Base-by-base conservation (phyloP, 2,888 invertebrate genomes). In the Cosmorhoe ocellata region DNA sequence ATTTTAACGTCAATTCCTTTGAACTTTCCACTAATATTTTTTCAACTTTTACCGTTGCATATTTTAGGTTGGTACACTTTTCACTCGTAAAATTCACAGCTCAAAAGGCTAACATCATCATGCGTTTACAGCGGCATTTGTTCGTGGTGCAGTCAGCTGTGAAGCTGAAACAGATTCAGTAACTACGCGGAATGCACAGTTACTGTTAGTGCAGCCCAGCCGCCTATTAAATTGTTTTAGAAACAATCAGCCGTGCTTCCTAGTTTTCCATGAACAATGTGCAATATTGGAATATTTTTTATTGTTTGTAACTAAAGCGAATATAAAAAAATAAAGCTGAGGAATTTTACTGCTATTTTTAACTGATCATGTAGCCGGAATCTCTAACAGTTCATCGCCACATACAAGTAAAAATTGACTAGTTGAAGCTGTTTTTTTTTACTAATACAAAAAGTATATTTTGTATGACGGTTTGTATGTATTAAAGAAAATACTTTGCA, bases 221-320 rank as follows among this genome's bases (percentile, higher is more conserved):
- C 64, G 71, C 66, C 64, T 76, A 76, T 73, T 71, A 76, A 79
- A 82, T 84, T 81, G 81, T 83, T 83, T 79, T 74, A 73, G 71
- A 69, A 81, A 76, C 75, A 76, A 77, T 77, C 70, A 69, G 55
- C 37, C 56, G 66, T 64, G 69, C 39, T 68, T 68, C 14, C 24
- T 18, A 43, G 70, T 75, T 66, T 67, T 69, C 71, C 59, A 61
- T 68, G 24, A 71, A 74, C 69, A 69, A 68, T 71, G 71, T 68
- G 64, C 66, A 66, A 67, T 74, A 73, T 68, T 39, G 39, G 27
- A 39, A 27, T 46, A 31, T 37, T 37, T 31, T 28, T 22, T 22
- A 37, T 37, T 28, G 34, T 36, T 45, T 45, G 38, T 26, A 31
- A 45, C 10, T 30, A 2, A 37, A n/a, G n/a, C n/a, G n/a, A n/a